phyloP scores from a whole-genome alignment of 2,888 invertebrate genomes.

The Acrobasis suavella region DNA sequence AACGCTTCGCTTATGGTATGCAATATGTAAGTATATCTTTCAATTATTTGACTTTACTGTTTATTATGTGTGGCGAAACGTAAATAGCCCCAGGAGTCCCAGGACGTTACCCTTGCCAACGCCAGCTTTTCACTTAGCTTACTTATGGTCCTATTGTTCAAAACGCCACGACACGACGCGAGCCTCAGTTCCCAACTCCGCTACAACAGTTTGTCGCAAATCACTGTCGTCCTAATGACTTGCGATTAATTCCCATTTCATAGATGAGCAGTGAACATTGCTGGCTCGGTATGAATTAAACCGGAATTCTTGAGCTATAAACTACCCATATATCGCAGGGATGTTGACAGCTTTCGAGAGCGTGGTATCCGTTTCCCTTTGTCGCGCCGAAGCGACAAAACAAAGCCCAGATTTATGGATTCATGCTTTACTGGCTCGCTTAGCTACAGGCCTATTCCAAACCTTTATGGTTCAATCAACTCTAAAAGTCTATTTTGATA shows the following conservation, averaged over 20 bases:
- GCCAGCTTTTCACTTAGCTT: slow-evolving; percentile 65
- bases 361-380: slow-evolving; percentile 45
- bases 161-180: slow-evolving; percentile 43
- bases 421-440: slow-evolving; percentile 44
- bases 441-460: slow-evolving; percentile 3
- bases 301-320: slow-evolving; percentile 17
- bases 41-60: background rate
- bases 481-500: background rate
- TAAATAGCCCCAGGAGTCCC: slow-evolving; percentile 62
- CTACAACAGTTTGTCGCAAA: slow-evolving; percentile 33
- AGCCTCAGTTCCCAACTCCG: slow-evolving; percentile 26
- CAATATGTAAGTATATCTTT: too few relatives aligned
- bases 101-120: slow-evolving; percentile 69
- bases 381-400: slow-evolving; percentile 55
- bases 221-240: slow-evolving; percentile 38
- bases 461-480: background rate
- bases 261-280: slow-evolving; percentile 19
- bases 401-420: slow-evolving; percentile 61
- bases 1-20: too few relatives aligned
- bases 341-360: slow-evolving; percentile 38
- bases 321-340: slow-evolving; percentile 27
- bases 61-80: slow-evolving; percentile 35
- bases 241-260: slow-evolving; percentile 29
- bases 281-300: slow-evolving; percentile 18
- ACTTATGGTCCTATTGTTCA: slow-evolving; percentile 66